Evolutionary conservation across 2,888 invertebrate genomes (phyloP).

Genomic region (Eilema sororculum): DNA sequence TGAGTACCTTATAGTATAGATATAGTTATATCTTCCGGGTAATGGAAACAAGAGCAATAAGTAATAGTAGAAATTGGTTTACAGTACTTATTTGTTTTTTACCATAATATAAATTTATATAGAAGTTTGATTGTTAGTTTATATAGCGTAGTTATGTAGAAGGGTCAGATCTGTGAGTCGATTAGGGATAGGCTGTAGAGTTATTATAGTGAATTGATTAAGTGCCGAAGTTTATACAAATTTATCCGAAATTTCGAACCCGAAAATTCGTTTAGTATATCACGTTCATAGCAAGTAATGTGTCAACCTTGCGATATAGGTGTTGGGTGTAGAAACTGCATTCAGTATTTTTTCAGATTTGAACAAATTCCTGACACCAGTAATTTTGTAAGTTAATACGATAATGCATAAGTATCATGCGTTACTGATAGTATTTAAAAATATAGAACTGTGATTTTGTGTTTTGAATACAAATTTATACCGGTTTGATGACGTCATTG

Average conservation of each 20-base stretch:
- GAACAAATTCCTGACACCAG: slow-evolving; percentile 1
- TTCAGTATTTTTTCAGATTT: background rate
- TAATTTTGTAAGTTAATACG: background rate
- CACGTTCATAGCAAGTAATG: background rate
- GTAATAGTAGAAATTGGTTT: slow-evolving; percentile 60
- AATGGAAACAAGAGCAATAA: slow-evolving; percentile 75
- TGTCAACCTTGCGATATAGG: background rate
- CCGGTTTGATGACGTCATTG: background rate
- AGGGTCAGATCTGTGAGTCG: slow-evolving; percentile 30
- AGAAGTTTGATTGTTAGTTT: slow-evolving; percentile 65
- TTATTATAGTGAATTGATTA: background rate
- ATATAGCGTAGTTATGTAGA: slow-evolving; percentile 46
- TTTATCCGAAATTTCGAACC: background rate
- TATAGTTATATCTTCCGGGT: slow-evolving; percentile 74
- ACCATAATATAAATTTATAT: slow-evolving; percentile 50
- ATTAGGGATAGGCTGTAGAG: slow-evolving; percentile 13
- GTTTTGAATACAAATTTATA: background rate
- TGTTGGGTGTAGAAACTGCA: background rate
- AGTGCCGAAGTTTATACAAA: background rate
- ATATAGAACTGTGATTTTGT: background rate
- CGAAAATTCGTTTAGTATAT: background rate
- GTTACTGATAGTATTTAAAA: background rate
- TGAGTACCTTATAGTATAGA: slow-evolving; percentile 49
- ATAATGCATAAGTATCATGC: background rate
- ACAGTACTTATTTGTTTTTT: slow-evolving; percentile 52